These are phyloP conservation scores for Ptychodera flava DNA, from an alignment of 35 echinoderm and acorn worm species.

Conservation along the genomic window DNA sequence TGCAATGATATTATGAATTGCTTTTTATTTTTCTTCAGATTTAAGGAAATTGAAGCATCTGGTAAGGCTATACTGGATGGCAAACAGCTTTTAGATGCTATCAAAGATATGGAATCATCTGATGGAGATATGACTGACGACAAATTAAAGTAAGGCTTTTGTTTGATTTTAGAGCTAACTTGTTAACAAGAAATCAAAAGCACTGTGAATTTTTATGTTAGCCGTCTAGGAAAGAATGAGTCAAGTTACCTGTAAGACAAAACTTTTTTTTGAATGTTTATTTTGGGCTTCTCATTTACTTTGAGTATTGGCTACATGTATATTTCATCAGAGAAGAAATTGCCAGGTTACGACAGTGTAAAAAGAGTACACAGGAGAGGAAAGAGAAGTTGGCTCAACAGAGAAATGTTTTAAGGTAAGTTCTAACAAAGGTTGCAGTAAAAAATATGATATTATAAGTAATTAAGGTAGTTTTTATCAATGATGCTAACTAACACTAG, in stretches of 20 bases:
- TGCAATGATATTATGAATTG: too few species aligned
- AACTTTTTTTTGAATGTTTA: neutral
- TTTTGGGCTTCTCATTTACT: too few species aligned
- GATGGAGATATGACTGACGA: constrained; percentile 53
- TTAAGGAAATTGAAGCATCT: constrained; percentile 42
- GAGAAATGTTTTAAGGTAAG: constrained; percentile 80
- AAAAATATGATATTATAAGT: neutral
- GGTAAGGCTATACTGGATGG: constrained; percentile 68
- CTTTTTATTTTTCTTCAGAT: constrained; percentile 16
- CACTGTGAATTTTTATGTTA: too few species aligned
- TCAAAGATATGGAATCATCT: constrained; percentile 33
- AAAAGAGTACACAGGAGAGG: constrained; percentile 30
- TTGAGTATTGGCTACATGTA: too few species aligned
- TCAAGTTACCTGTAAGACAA: neutral
- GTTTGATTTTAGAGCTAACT: too few species aligned
- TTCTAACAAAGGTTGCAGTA: neutral
- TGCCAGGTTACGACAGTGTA: constrained; percentile 40
- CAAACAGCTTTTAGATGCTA: constrained; percentile 54
- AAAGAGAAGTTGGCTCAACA: constrained; percentile 68
- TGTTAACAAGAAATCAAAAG: too few species aligned
- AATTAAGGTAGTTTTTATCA: neutral
- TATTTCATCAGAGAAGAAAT: constrained; percentile 74
- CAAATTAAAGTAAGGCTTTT: constrained; percentile 45
- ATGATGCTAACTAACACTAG: neutral
- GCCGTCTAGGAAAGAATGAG: neutral